A percentile compares a stretch with the other conserved stretches of the same genome.
Evolutionary conservation across 2,113 vertebrate genomes (phyloP).

Genomic region (Bos javanicus): DNA sequence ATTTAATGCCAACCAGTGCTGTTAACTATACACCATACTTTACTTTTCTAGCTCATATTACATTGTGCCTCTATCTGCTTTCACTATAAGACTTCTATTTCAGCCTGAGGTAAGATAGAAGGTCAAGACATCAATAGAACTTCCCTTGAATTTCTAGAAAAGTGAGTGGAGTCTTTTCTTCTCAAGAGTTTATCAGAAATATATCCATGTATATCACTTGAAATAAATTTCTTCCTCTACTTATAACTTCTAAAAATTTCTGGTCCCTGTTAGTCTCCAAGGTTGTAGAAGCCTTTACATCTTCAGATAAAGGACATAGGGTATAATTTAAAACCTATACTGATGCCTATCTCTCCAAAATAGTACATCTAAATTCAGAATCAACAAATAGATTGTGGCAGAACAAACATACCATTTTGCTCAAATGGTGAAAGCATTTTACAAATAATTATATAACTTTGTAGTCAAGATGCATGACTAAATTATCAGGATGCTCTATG

Average conservation of each 20-base stretch:
- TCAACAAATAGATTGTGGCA: background rate
- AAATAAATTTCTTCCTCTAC: background rate
- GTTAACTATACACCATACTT: background rate
- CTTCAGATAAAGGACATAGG: background rate
- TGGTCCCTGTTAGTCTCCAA: background rate
- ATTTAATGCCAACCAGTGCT: background rate
- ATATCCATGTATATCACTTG: background rate
- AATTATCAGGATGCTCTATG: background rate
- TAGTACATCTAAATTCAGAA: background rate
- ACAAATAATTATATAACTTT: background rate
- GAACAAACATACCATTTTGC: background rate
- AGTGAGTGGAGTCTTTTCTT: background rate
- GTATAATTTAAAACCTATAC: conserved; percentile 19
- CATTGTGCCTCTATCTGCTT: background rate
- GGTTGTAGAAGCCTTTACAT: background rate
- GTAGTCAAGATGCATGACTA: background rate
- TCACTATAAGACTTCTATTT: background rate
- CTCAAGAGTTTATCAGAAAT: conserved; percentile 2
- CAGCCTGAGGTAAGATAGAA: background rate
- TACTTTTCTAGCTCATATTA: background rate
- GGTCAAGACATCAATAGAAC: background rate
- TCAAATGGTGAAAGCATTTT: background rate
- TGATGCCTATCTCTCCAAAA: background rate
- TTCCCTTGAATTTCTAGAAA: background rate
- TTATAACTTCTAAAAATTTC: background rate